Base-by-base conservation (phyloP, 2,113 vertebrate genomes). In the Corythornis vintsioides region DNA sequence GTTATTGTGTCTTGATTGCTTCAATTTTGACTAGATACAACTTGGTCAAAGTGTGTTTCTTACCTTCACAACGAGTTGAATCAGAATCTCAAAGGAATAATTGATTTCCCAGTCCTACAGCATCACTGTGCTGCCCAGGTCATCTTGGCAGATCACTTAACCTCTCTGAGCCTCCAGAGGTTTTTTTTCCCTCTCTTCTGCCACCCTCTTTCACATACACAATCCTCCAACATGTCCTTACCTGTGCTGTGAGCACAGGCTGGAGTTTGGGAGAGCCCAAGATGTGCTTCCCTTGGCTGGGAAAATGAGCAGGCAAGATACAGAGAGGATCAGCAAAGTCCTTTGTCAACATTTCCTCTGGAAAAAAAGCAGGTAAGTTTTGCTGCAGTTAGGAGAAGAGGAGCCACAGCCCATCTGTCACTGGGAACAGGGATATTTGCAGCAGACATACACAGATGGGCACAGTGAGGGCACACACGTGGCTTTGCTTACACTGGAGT, bases 391-490 rank as follows among this genome's bases (percentile, higher is more conserved):
- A 35, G 64, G 29, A 17, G 50, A 35, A 52, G 70, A 66, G 53
- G 71, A 82, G 57, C 52, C 65, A 2, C 65, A 43, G 65, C 52
- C 86, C 81, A 79, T 92, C 77, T 93, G 89, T 50, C 35, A 12
- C n/a, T 29, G 66, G 57, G 91, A 78, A 7, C 7, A 21, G 70
- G 57, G 26, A 7, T 61, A 1, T 75, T 52, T 5, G 4, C 83
- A 81, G 65, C 53, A 90, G 61, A 29, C 50, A 22, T 14, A 24
- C 38, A 43, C 86, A 83, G 91, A 78, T 84, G 86, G 65, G 38
- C 7, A 7, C 31, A 56, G 22, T 0, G 17, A 94, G 80, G 52
- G 47, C 33, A 3, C 0, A 50, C 83, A 59, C 4, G 1, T 31
- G 33, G 76, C 86, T 80, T 71, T 52, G 42, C 67, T 61, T 45